These are phyloP conservation scores for Centropus bengalensis DNA, from an alignment of 2,113 vertebrate species.

Conservation along the genomic window DNA sequence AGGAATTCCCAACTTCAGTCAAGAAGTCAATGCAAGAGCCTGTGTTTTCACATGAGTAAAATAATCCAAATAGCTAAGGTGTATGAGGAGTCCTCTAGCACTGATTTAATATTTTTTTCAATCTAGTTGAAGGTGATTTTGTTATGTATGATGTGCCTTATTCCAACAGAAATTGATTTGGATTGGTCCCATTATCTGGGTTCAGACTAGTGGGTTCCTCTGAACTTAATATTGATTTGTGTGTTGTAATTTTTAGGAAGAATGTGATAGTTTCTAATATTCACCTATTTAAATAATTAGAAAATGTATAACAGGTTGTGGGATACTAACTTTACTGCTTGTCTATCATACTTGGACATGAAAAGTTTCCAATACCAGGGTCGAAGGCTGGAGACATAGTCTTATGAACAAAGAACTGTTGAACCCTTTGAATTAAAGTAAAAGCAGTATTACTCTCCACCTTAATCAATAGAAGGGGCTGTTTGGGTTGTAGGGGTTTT, in stretches of 20 bases:
- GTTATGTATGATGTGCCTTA: background rate
- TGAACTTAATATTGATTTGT: background rate
- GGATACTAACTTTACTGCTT: background rate
- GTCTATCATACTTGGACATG: background rate
- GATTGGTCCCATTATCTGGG: background rate
- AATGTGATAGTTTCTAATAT: background rate
- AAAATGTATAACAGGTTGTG: background rate
- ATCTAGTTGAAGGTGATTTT: background rate
- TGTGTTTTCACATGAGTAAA: background rate
- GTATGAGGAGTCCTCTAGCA: background rate
- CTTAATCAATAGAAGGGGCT: background rate
- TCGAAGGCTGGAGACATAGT: background rate
- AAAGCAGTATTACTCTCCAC: background rate
- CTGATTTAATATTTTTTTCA: background rate
- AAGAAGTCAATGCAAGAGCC: background rate
- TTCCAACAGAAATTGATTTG: background rate
- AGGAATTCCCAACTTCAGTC: background rate
- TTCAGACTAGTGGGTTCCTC: background rate
- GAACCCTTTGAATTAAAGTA: constrained; percentile 26
- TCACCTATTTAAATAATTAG: background rate
- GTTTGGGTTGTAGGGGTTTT: background rate
- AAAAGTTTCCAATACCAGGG: background rate
- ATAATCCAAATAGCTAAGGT: background rate
- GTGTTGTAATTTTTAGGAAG: background rate
- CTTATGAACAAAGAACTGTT: background rate